Conservation (phyloP, 2,113 vertebrate species). For the Serilophus lunatus region DNA sequence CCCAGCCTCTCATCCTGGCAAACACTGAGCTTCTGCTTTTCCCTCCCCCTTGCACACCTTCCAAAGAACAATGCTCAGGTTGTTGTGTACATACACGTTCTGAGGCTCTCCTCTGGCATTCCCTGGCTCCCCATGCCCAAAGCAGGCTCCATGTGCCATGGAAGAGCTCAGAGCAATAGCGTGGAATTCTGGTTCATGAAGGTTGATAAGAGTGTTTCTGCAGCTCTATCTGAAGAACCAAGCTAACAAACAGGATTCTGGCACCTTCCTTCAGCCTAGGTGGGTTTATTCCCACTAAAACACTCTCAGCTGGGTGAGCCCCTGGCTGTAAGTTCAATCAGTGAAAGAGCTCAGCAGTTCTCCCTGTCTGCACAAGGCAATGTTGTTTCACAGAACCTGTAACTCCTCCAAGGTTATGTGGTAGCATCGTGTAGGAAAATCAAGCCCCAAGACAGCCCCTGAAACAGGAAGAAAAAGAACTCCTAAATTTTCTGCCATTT, state of each 20-base stretch:
- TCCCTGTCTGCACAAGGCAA: not conserved
- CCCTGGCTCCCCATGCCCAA: not conserved
- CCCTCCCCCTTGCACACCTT: not conserved
- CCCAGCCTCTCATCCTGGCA: not conserved
- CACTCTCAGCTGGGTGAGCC: not conserved
- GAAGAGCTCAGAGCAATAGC: not conserved
- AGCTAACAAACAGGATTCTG: not conserved
- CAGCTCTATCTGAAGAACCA: not conserved
- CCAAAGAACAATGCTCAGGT: not conserved
- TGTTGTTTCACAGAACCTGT: not conserved
- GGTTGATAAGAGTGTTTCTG: not conserved
- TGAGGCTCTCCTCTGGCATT: not conserved
- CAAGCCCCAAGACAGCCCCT: not conserved
- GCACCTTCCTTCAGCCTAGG: not conserved
- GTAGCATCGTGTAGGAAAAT: not conserved
- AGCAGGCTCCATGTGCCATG: rapidly evolving
- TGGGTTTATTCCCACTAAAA: not conserved
- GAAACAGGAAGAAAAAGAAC: not conserved
- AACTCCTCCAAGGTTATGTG: not conserved
- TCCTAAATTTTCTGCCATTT: not conserved
- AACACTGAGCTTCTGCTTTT: not conserved
- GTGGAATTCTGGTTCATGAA: not conserved
- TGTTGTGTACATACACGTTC: rapidly evolving
- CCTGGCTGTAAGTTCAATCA: not conserved
- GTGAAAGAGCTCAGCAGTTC: not conserved